Percentiles rank a stretch among this genome's conserved stretches.
Conservation (phyloP, 2,113 vertebrate species). For the Ictalurus punctatus region DNA sequence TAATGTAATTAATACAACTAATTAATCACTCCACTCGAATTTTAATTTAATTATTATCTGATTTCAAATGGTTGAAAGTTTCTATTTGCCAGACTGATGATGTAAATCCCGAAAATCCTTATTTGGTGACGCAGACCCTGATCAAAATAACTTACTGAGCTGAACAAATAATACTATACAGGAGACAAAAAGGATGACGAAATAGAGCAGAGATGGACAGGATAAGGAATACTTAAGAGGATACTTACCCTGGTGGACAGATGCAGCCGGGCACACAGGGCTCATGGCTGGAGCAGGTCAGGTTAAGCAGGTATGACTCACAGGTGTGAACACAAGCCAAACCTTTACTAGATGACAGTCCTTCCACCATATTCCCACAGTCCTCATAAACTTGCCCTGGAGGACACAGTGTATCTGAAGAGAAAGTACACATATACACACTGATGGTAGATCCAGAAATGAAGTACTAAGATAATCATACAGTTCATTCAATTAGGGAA, state of each 20-base stretch:
- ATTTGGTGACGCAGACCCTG: not conserved
- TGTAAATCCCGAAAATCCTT: not conserved
- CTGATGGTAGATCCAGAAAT: not conserved
- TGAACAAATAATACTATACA: not conserved
- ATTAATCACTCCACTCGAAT: not conserved
- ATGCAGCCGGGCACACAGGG: conserved; percentile 88
- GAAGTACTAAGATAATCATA: not conserved
- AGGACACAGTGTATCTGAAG: conserved; percentile 77
- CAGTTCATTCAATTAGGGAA: not conserved
- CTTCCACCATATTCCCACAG: conserved; percentile 74
- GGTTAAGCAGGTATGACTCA: conserved; percentile 89
- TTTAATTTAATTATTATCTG: not conserved
- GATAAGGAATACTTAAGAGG: no score
- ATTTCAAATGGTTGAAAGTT: not conserved
- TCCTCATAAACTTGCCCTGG: conserved; percentile 83
- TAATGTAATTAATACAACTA: no score
- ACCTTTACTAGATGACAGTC: conserved; percentile 68
- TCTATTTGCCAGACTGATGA: not conserved
- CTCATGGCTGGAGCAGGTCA: conserved; percentile 79
- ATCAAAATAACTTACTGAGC: not conserved
- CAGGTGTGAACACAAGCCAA: conserved; percentile 84
- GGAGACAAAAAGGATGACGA: not conserved
- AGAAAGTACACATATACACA: not conserved
- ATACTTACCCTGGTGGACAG: conserved; percentile 86
- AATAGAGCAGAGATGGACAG: not conserved